Percentiles rank a stretch among this genome's conserved stretches.
phyloP scores from a whole-genome alignment of 2,797 vertebrate species.

The Valencia hispanica region DNA sequence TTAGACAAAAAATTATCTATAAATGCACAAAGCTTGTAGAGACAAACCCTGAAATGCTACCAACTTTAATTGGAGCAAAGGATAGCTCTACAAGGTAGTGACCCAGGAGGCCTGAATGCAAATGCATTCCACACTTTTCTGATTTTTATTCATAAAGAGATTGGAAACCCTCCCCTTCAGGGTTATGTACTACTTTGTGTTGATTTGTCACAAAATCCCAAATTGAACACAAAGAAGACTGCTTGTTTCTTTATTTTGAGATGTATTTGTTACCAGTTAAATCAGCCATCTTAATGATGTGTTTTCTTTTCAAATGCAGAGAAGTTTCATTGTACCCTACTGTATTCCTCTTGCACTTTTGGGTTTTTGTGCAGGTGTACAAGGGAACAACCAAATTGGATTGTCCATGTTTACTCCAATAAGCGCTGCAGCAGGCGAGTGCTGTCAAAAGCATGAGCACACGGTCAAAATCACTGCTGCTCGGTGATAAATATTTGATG shows the following conservation, averaged over 20 bases:
- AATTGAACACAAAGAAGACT: not conserved
- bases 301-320: slow-evolving; percentile 8
- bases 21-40: not conserved
- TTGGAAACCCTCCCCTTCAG: not conserved
- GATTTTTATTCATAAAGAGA: no score
- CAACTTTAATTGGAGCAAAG: not conserved
- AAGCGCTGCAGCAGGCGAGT: slow-evolving; percentile 70
- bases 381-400: slow-evolving; percentile 69
- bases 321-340: slow-evolving; percentile 50
- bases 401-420: slow-evolving; percentile 74
- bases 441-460: slow-evolving; percentile 81
- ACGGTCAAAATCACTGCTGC: slow-evolving; percentile 80
- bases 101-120: not conserved
- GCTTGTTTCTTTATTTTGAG: not conserved
- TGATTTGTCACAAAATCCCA: not conserved
- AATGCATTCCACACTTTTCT: no score
- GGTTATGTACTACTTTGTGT: not conserved
- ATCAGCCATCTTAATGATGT: slow-evolving; percentile 2
- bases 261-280: slow-evolving; percentile 15
- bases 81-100: not conserved
- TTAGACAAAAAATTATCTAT: not conserved
- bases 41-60: not conserved
- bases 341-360: slow-evolving; percentile 33
- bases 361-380: slow-evolving; percentile 50
- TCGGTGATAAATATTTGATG: slow-evolving; percentile 82